Base-by-base conservation (phyloP, 2,797 vertebrate genomes). In the Oreochromis grahami region DNA sequence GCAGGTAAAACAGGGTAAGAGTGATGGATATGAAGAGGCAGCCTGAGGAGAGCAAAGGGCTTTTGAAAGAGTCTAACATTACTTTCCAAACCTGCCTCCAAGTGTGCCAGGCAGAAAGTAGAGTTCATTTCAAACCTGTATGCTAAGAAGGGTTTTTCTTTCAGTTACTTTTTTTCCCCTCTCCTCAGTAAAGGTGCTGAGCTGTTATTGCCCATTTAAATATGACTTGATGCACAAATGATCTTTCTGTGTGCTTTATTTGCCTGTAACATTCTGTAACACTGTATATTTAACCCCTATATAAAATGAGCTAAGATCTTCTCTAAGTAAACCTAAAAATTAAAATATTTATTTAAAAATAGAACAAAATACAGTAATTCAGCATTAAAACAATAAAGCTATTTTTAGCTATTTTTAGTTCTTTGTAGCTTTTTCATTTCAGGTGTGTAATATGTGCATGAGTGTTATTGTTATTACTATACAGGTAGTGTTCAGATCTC, bases 1-100 rank as follows among this genome's bases (percentile, higher is more conserved):
- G 58, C 82, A 78, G 82, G 78, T 86, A 84, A 80, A 89, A 84
- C 60, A 68, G 81, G 72, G 81, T 80, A 84, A 80, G 63, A 78
- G 82, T 53, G 78, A 79, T 78, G 51, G 82, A 80, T 50, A n/a
- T 3, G 26, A 26, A 50, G 26, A 32, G 26, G 24, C 45, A 74
- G 70, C 26, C 70, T 11, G 50, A 83, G 43, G 74, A 74, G 21
- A 77, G 65, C 3, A 8, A 50, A 76, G n/a, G 70, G 38, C 34
- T 52, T 74, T 72, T 77, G 56, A 80, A 84, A 85, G 68, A 79
- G 78, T 74, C 6, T 41, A 52, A 76, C 50, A 36, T 55, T 7
- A 41, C 60, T 19, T 77, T 56, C 68, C 26, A 26, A 26, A 26
- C 26, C 26, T 26, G 26, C 26, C 4, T 26, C 26, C 26, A 26